Conservation (phyloP, 2,797 vertebrate genomes). For the Okamejei kenojei region DNA sequence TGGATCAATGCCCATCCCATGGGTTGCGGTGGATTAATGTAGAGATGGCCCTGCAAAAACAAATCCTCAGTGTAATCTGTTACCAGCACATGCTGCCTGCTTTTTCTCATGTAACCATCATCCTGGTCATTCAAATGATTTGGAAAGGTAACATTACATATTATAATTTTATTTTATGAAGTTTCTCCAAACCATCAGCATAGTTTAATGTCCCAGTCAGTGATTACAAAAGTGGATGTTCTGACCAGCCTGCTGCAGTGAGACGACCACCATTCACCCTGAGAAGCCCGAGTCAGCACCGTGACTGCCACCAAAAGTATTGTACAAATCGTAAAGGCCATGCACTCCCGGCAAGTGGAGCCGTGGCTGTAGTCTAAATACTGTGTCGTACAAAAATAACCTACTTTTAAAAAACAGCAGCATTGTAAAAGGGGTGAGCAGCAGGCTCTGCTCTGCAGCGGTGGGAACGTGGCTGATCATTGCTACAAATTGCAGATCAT, state of each 20-base stretch:
- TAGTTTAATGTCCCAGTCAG: not conserved
- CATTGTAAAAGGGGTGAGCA: not conserved
- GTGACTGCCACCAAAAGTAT: not conserved
- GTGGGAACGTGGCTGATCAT: not conserved
- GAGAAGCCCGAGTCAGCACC: too few species aligned
- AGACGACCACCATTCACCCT: not conserved
- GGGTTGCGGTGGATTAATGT: too few species aligned
- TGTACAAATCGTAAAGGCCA: not conserved
- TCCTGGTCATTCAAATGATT: not conserved
- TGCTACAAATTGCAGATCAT: too few species aligned
- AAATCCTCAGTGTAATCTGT: not conserved
- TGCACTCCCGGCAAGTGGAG: not conserved
- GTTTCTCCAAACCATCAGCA: slow-evolving; percentile 4
- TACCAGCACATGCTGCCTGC: not conserved
- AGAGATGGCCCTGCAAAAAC: too few species aligned
- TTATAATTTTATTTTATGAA: slow-evolving; percentile 31
- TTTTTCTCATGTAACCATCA: not conserved
- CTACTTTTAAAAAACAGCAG: slow-evolving; percentile 19
- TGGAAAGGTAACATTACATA: not conserved
- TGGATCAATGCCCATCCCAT: too few species aligned
- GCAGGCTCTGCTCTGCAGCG: too few species aligned
- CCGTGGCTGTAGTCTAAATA: slow-evolving; percentile 37
- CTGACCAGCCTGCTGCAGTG: not conserved
- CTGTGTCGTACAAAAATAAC: slow-evolving; percentile 45
- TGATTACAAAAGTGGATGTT: not conserved